Percentiles rank a stretch among this genome's conserved stretches.
These are phyloP conservation scores for Teleiodes luculella DNA, from an alignment of 2,888 invertebrate species.

Conservation along the genomic window DNA sequence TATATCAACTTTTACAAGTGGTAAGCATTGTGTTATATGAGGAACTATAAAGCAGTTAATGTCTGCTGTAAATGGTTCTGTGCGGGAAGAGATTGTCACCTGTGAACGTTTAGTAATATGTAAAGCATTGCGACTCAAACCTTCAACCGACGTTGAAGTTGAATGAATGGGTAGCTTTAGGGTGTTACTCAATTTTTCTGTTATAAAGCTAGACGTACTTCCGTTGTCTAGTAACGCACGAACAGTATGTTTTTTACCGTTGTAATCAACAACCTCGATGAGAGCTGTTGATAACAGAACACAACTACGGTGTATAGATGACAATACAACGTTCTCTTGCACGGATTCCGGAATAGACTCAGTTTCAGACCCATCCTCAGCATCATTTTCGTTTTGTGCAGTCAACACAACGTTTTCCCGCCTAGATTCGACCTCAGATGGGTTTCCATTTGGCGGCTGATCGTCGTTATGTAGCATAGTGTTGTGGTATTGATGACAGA, in stretches of 20 bases:
- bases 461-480: no score
- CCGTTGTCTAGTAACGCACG: conserved; percentile 1
- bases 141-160: neutral
- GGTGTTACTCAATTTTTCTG: neutral
- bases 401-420: no score
- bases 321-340: neutral
- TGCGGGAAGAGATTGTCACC: neutral
- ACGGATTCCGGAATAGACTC: neutral
- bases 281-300: neutral
- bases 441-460: no score
- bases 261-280: neutral
- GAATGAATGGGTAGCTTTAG: neutral
- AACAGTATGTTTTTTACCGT: neutral
- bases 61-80: no score
- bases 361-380: no score
- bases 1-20: no score
- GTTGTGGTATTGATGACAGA: no score
- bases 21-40: no score
- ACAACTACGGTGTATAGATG: neutral
- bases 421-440: no score
- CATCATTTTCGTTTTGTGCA: no score
- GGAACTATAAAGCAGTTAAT: no score
- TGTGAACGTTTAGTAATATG: neutral
- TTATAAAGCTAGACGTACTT: neutral
- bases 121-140: neutral